Percentiles rank a stretch among this genome's conserved stretches.
Conservation (phyloP, 2,888 invertebrate genomes). For the Pardosa pseudoannulata region DNA sequence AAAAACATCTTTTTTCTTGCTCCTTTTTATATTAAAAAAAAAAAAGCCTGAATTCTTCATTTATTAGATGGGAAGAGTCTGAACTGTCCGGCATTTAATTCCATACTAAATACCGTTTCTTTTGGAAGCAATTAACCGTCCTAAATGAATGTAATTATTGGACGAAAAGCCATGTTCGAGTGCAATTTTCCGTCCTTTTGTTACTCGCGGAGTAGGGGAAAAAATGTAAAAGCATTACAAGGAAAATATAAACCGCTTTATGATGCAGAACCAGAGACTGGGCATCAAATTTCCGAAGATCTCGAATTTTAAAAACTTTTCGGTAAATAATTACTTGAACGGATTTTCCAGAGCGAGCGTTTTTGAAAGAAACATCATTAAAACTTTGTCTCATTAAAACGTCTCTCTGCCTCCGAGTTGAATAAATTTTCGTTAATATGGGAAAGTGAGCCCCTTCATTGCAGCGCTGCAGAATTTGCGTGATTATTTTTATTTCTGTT, state of each 20-base stretch:
- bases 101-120: background rate
- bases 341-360: background rate
- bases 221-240: background rate
- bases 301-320: constrained; percentile 41
- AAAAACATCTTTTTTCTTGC: too few species aligned
- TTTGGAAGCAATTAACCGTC: background rate
- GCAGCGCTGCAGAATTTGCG: background rate
- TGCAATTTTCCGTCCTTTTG: background rate
- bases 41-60: too few species aligned
- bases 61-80: too few species aligned
- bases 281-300: constrained; percentile 48
- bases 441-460: background rate
- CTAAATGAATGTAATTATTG: background rate
- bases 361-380: constrained; percentile 21
- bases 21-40: too few species aligned
- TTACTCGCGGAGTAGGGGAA: background rate
- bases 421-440: constrained; percentile 7
- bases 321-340: constrained; percentile 44
- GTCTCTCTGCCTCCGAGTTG: background rate
- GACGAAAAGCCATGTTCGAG: background rate
- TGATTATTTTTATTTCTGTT: background rate
- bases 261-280: background rate
- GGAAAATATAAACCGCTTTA: background rate
- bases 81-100: too few species aligned
- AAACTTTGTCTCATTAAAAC: constrained; percentile 35